A percentile compares a stretch with the other conserved stretches of the same genome.
Conservation (phyloP, 2,797 vertebrate species). For the Sebastes melanostomus region DNA sequence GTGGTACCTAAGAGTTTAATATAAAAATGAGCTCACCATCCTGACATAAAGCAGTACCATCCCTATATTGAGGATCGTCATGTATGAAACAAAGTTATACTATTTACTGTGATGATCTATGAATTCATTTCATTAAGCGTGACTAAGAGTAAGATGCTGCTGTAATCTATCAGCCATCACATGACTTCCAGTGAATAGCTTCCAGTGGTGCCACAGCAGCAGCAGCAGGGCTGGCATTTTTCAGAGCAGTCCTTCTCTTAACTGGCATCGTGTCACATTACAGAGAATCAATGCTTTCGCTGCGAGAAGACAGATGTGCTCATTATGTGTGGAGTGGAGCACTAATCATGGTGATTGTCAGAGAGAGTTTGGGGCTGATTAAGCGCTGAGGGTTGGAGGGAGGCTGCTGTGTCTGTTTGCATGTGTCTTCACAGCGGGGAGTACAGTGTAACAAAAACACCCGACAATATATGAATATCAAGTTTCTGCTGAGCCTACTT, state of each 20-base stretch:
- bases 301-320: conserved; percentile 58
- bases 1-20: neutral
- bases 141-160: neutral
- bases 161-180: neutral
- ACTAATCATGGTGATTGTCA: conserved; percentile 59
- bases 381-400: neutral
- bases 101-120: neutral
- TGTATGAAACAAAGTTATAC: neutral
- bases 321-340: conserved; percentile 46
- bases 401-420: conserved; percentile 25
- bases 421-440: neutral
- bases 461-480: neutral
- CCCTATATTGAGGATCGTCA: neutral
- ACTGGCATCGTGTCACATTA: conserved; percentile 42
- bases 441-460: conserved; percentile 6
- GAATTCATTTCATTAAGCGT: neutral
- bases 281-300: conserved; percentile 51
- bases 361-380: conserved; percentile 52
- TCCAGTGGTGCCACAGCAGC: conserved; percentile 1
- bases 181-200: neutral
- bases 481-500: conserved; percentile 14
- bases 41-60: neutral
- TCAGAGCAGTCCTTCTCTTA: conserved; percentile 22
- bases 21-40: neutral
- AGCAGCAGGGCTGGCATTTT: conserved; percentile 23